Evolutionary conservation across 2,113 vertebrate species (phyloP), one percentile per base, ranked within the genome.

Genomic region (Terrapene triunguis): DNA sequence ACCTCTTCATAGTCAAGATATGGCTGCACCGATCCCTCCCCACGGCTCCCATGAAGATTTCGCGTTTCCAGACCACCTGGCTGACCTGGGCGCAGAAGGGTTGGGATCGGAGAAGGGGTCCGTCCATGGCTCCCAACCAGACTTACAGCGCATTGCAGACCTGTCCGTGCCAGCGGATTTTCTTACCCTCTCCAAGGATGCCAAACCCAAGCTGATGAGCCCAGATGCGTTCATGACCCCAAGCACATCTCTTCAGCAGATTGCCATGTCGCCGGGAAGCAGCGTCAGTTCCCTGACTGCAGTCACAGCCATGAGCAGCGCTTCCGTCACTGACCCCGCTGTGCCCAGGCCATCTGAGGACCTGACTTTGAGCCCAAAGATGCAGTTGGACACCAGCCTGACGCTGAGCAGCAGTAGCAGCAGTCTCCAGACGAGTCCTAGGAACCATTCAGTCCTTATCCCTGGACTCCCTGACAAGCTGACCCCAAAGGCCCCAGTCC

Each of bases 161-260:
- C 98, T 99, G 80, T 99, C 99, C 1, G 98, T 98, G 10, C 99
- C 99, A 1, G 97, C 99, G 6, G 99, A 99, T 96, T 99, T 99
- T 87, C 98, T 99, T 11, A 98, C 98, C 13, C 98, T 98, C 74
- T 97, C 98, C 48, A 98, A 96, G 5, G 99, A 98, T 6, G 96
- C 97, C 72, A 99, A 99, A 97, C 99, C 99, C 42, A 99, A 99
- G 94, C 97, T 99, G 91, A 99, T 99, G 99, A 99, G 99, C 83
- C 99, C 99, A 1, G 99, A 99, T 17, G 99, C 99, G 19, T 99
- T 99, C 97, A 99, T 99, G 99, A 99, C 99, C 65, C 99, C 99
- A 3, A 99, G 99, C 94, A 94, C 99, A 92, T 99, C 99, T 80
- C 98, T 99, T 83, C 98, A 98, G n/a, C 98, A 99, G 99, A 99